Evolutionary conservation across 1,140 invertebrate genomes (phyloP), one percentile per base, ranked within the genome.

Genomic region (Watersipora subatra): DNA sequence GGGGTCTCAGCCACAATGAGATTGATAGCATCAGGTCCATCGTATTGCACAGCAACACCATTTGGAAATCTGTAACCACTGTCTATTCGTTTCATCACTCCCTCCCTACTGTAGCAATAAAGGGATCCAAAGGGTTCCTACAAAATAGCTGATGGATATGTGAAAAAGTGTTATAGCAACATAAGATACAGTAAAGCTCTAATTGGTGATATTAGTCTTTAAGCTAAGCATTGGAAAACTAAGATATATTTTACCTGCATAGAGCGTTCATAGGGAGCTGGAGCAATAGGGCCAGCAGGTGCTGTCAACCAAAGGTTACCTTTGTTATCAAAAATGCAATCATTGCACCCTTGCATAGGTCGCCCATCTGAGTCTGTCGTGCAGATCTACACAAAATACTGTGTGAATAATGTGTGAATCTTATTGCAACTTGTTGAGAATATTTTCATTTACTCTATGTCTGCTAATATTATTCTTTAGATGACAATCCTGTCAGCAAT

Each of bases 321-420:
- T 64, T 70, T 27, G 62, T 76, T 73, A 64, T 77, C 76, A 72
- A 73, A 75, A 56, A 25, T 61, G 63, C 73, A 75, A 65, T 77
- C 76, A 72, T 77, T 77, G 67, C 76, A 77, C 17, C 75, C 76
- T 58, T 77, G 76, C 73, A 77, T 73, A n/a, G 56, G 67, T 22
- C 68, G 65, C 2, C 73, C 73, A 57, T 69, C 66, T 12, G 55
- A 69, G 57, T 77, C 76, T 30, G 58, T 29, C 29, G 27, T 69
- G 55, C 70, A 71, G 20, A 75, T 27, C 66, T 67, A 46, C 2
- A 64, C 25, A 66, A n/a, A n/a, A n/a, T n/a, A n/a, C n/a, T 20
- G 62, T 27, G 26, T n/a, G n/a, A 20, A 57, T 27, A 57, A 64
- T 26, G n/a, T n/a, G n/a, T n/a, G n/a, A n/a, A n/a, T n/a, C n/a